phyloP scores from a whole-genome alignment of 1,140 invertebrate genomes.

The Drosophila carrolli region DNA sequence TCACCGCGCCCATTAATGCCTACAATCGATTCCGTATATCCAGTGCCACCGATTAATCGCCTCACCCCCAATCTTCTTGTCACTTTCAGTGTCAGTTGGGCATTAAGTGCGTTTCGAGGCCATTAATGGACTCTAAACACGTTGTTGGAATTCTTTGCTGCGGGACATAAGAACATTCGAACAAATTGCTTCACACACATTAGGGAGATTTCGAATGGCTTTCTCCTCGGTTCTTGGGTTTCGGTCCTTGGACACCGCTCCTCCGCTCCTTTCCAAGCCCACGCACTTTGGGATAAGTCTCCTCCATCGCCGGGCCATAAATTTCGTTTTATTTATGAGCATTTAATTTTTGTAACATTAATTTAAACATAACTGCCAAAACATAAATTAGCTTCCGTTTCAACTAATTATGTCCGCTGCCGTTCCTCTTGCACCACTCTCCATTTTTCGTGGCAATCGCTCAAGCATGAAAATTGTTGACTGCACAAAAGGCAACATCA shows the following conservation, averaged over 20 bases:
- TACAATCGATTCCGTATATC: conserved; percentile 29
- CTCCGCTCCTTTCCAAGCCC: background rate
- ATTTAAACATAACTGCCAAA: conserved; percentile 84
- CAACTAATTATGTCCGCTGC: conserved; percentile 78
- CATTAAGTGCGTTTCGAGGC: conserved; percentile 66
- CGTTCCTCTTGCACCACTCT: background rate
- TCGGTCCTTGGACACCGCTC: conserved; percentile 5
- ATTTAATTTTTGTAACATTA: conserved; percentile 85
- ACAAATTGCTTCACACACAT: conserved; percentile 77
- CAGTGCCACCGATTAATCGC: conserved; percentile 56
- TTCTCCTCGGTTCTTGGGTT: conserved; percentile 14
- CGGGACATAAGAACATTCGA: conserved; percentile 16
- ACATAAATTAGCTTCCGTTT: conserved; percentile 85
- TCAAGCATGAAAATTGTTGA: conserved; percentile 82
- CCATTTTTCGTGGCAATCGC: conserved; percentile 63
- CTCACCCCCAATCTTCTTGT: conserved; percentile 30
- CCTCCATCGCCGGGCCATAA: conserved; percentile 51
- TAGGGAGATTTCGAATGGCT: conserved; percentile 61
- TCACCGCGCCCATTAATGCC: conserved; percentile 19
- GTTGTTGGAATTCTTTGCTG: conserved; percentile 62
- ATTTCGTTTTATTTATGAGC: conserved; percentile 82
- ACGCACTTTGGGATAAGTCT: conserved; percentile 7
- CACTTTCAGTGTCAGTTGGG: conserved; percentile 42
- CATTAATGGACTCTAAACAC: conserved; percentile 78
- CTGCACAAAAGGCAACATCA: conserved; percentile 78